Conservation (phyloP, 2,113 vertebrate genomes). For the Platysteira castanea region DNA sequence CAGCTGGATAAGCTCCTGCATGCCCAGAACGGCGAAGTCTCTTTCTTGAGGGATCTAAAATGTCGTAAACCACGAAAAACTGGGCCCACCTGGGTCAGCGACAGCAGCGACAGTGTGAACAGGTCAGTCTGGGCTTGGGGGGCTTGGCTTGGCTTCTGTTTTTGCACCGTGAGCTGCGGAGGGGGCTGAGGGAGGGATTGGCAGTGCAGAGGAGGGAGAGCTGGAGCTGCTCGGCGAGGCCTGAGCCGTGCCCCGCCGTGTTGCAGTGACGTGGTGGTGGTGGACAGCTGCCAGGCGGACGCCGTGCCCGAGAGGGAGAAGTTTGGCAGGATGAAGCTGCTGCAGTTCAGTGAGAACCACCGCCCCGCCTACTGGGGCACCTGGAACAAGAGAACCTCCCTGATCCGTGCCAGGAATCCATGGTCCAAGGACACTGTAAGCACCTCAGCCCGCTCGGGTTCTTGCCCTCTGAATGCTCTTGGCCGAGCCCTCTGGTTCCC, state of each 20-base stretch:
- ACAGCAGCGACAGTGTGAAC: background rate
- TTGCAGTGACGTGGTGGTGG: constrained; percentile 73
- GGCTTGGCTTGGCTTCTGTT: accelerated
- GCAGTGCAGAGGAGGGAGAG: background rate
- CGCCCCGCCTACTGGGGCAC: constrained; percentile 98
- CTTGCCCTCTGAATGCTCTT: background rate
- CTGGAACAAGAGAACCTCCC: constrained; percentile 82
- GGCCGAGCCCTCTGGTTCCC: background rate
- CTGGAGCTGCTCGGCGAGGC: background rate
- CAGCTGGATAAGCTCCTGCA: constrained; percentile 81
- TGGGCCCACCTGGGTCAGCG: constrained; percentile 72
- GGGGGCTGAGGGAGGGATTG: background rate
- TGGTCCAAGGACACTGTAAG: constrained; percentile 85
- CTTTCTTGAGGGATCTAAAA: constrained; percentile 82
- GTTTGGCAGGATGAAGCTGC: constrained; percentile 90
- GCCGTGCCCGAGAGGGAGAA: constrained; percentile 74
- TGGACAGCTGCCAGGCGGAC: constrained; percentile 72
- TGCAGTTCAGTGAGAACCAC: constrained; percentile 92
- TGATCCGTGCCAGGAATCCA: constrained; percentile 82
- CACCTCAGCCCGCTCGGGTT: background rate
- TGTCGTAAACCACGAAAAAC: constrained; percentile 72
- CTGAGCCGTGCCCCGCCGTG: background rate
- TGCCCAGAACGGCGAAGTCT: constrained; percentile 48
- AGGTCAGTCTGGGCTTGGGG: constrained; percentile 48
- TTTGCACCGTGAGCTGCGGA: accelerated